These are phyloP conservation scores for Nycticryphes semicollaris DNA, from an alignment of 2,113 vertebrate genomes.

Conservation along the genomic window DNA sequence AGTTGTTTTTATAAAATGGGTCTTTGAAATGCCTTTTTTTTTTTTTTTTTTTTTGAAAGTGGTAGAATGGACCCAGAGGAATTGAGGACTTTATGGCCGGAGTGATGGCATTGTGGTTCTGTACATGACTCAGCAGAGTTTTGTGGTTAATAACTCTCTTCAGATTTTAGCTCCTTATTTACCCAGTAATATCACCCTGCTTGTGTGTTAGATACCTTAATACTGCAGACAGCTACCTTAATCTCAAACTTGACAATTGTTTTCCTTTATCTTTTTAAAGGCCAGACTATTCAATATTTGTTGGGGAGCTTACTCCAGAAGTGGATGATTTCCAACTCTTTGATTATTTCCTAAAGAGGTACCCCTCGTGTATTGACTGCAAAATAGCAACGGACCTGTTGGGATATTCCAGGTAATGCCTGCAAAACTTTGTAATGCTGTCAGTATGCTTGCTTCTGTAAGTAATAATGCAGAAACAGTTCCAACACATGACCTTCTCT, in stretches of 20 bases:
- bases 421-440: neutral
- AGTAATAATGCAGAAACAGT: neutral
- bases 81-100: neutral
- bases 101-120: neutral
- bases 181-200: neutral
- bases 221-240: neutral
- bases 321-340: slow-evolving; percentile 90
- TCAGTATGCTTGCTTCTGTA: neutral
- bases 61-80: neutral
- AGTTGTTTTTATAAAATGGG: neutral
- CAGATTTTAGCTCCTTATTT: neutral
- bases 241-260: neutral
- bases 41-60: neutral
- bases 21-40: neutral
- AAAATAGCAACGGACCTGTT: slow-evolving; percentile 91
- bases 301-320: slow-evolving; percentile 89
- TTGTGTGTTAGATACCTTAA: neutral
- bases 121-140: neutral
- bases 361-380: slow-evolving; percentile 87
- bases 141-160: neutral
- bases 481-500: neutral
- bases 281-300: slow-evolving; percentile 89
- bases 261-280: slow-evolving; percentile 56
- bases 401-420: slow-evolving; percentile 86
- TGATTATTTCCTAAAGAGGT: slow-evolving; percentile 90